A percentile compares a stretch with the other conserved stretches of the same genome.
Evolutionary conservation across 1,140 invertebrate genomes (phyloP).

Genomic region (Myzus persicae): DNA sequence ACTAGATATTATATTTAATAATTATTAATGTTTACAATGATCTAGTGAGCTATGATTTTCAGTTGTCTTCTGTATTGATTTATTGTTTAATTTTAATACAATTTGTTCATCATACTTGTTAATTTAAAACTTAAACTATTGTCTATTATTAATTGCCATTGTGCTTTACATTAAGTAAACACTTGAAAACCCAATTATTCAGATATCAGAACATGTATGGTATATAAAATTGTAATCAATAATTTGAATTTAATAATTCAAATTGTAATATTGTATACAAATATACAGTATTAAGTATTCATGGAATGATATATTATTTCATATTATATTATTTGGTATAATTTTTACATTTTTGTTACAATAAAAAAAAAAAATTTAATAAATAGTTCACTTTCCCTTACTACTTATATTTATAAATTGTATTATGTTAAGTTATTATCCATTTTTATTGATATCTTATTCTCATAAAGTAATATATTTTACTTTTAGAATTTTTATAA

Average conservation of each 20-base stretch:
- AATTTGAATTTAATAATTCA: not conserved
- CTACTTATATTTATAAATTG: not conserved
- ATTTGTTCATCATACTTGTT: not conserved
- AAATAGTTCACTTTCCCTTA: not conserved
- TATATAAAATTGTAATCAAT: not conserved
- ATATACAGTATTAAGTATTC: not conserved
- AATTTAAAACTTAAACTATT: not conserved
- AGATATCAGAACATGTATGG: not conserved
- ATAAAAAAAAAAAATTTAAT: not conserved
- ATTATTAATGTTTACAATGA: not conserved
- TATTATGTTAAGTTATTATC: constrained; percentile 2
- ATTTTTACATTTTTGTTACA: constrained; percentile 36
- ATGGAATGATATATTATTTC: not conserved
- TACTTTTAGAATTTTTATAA: not conserved
- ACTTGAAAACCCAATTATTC: not conserved
- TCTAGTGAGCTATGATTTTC: not conserved
- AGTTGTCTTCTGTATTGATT: not conserved
- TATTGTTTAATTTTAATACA: not conserved
- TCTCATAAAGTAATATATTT: not conserved
- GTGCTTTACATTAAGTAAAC: not conserved
- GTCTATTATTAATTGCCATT: not conserved
- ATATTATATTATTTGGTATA: not conserved
- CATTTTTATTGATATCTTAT: not conserved
- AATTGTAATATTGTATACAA: not conserved
- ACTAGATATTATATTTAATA: not conserved